Base-by-base conservation (phyloP, 2,113 vertebrate genomes). In the Callorhinus ursinus region DNA sequence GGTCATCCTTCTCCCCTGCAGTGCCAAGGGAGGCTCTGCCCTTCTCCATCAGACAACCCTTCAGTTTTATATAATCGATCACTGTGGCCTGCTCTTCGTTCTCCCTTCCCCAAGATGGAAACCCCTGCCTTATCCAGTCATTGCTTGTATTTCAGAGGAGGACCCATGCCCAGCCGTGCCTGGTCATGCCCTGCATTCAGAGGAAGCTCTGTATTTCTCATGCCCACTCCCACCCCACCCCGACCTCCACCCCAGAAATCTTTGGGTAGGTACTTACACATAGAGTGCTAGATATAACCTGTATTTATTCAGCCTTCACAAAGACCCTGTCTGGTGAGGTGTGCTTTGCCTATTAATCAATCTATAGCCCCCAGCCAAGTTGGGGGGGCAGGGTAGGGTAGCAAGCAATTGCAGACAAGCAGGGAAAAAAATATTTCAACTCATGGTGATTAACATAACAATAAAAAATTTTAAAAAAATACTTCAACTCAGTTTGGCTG, bases 341-440 rank as follows among this genome's bases (percentile, higher is more conserved):
- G 67, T 90, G 39, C 72, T 86, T 97, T 80, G 19, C 59, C 76
- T 90, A 36, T 95, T 88, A 81, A 91, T 91, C 91, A 93, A 42
- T 74, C 46, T 51, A 59, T 51, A 92, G 67, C 88, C 69, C 92
- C 72, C 36, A 94, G 71, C 12, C 42, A 92, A 33, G 36, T 84
- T 53, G 51, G 55, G 53, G 53, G 53, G 53, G 16, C 53, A 55
- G 15, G 76, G 39, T 55, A 90, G 36, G 26, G 33, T 39, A 86
- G 82, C 42, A 95, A 90, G 36, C 4, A 90, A 81, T 83, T 80
- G 53, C n/a, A 96, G 74, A 96, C 83, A 72, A 93, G 72, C n/a
- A 94, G 12, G 5, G 19, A 12, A 65, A 61, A 80, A 89, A 86
- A 83, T 90, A 26, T 77, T 77, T 97, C 76, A 94, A 24, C 24